phyloP scores from a whole-genome alignment of 2,888 invertebrate genomes.

The Leucophenga maculata region DNA sequence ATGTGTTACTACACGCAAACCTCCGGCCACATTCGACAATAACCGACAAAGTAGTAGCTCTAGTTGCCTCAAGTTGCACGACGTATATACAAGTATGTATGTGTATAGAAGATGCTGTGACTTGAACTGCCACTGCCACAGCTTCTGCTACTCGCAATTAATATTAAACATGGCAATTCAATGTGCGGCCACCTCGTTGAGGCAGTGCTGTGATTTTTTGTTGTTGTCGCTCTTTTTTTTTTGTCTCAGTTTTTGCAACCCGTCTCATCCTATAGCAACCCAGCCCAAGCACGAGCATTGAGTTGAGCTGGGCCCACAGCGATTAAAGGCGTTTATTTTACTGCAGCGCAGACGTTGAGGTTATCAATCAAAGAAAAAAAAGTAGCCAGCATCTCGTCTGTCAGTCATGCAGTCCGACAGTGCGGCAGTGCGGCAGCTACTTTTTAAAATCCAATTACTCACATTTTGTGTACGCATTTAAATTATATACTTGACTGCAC shows the following conservation, averaged over 20 bases:
- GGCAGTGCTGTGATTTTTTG: conserved; percentile 33
- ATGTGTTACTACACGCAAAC: conserved; percentile 25
- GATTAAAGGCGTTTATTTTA: conserved; percentile 55
- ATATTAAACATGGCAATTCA: conserved; percentile 48
- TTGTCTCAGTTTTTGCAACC: background rate
- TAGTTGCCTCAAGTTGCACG: no score
- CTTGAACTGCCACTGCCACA: conserved; percentile 1
- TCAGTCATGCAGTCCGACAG: no score
- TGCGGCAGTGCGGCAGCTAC: no score
- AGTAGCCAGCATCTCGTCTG: background rate
- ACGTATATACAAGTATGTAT: no score
- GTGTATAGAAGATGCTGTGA: no score
- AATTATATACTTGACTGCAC: conserved; percentile 58
- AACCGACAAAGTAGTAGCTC: background rate
- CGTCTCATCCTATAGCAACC: background rate
- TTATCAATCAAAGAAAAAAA: conserved; percentile 53
- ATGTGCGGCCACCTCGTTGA: conserved; percentile 30
- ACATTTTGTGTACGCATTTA: conserved; percentile 42
- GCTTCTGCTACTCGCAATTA: conserved; percentile 39
- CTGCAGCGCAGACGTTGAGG: conserved; percentile 31
- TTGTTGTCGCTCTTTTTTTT: conserved; percentile 32
- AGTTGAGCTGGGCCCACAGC: conserved; percentile 35
- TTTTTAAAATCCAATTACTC: conserved; percentile 62
- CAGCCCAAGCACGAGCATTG: no score
- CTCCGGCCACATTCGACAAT: background rate